Percentiles rank a stretch among this genome's conserved stretches.
Conservation (phyloP, 1,140 invertebrate species). For the Parapsyche elsis region DNA sequence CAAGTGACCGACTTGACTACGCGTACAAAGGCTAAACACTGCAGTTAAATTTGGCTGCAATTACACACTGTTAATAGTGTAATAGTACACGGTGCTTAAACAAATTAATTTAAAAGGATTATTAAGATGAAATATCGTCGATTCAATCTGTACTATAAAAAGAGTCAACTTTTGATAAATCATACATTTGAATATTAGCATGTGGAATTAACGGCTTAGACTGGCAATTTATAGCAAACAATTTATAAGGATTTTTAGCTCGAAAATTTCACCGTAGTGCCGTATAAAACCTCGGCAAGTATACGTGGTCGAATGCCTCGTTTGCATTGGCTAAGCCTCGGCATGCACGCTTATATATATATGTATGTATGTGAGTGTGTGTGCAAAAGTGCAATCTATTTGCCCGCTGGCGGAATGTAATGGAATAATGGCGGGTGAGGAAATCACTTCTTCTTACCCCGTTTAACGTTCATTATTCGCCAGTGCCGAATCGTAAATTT, state of each 20-base stretch:
- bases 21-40: not conserved
- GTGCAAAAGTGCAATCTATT: slow-evolving; percentile 46
- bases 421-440: slow-evolving; percentile 48
- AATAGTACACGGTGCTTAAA: no score
- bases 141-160: no score
- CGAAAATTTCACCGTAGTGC: not conserved
- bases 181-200: no score
- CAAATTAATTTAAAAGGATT: no score
- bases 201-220: not conserved
- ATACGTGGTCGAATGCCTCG: not conserved
- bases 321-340: slow-evolving; percentile 1
- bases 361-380: not conserved
- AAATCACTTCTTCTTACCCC: slow-evolving; percentile 52
- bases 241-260: not conserved
- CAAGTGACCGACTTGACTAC: slow-evolving; percentile 15
- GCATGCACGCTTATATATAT: not conserved
- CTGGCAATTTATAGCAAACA: not conserved
- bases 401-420: slow-evolving; percentile 47
- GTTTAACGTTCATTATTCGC: slow-evolving; percentile 53
- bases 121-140: no score
- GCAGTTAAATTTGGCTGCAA: not conserved
- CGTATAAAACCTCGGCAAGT: no score
- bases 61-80: no score
- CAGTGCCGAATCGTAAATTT: slow-evolving; percentile 51
- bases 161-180: no score